phyloP scores from a whole-genome alignment of 2,113 vertebrate genomes.

The Brachirus orientalis region DNA sequence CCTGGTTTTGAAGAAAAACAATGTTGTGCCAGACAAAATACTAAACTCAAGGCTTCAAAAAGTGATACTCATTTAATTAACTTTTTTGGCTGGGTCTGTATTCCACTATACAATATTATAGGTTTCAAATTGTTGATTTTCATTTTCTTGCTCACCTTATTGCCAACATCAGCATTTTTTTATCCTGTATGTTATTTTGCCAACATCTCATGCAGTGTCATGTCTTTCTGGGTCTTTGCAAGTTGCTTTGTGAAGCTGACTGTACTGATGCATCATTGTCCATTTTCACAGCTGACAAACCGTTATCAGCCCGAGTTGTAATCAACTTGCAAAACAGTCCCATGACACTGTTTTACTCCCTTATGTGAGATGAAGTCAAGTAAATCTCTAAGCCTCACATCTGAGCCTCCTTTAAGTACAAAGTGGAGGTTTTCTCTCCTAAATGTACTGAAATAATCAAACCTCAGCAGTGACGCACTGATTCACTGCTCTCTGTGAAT shows the following conservation, averaged over 20 bases:
- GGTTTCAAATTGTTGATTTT: neutral
- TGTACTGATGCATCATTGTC: constrained; percentile 6
- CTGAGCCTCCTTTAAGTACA: constrained; percentile 31
- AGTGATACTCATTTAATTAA: too few species aligned
- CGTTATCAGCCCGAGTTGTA: constrained; percentile 40
- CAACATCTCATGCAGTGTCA: too few species aligned
- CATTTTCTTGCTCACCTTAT: neutral
- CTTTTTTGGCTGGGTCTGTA: too few species aligned
- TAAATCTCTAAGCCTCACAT: constrained; percentile 31
- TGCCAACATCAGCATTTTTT: neutral
- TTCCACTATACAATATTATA: too few species aligned
- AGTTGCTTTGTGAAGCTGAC: constrained; percentile 20
- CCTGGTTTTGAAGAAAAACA: too few species aligned
- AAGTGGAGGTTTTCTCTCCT: constrained; percentile 81
- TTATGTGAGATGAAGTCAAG: constrained; percentile 34
- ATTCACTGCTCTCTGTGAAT: neutral
- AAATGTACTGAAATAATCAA: constrained; percentile 70
- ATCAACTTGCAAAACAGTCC: constrained; percentile 43
- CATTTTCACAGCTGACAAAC: constrained; percentile 18
- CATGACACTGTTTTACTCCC: constrained; percentile 20
- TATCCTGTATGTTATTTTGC: neutral
- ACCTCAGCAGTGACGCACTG: neutral
- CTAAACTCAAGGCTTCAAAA: too few species aligned
- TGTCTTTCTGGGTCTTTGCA: neutral
- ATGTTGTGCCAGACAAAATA: too few species aligned